Evolutionary conservation across 2,888 invertebrate genomes (phyloP), one percentile per base, ranked within the genome.

Genomic region (Drosophila acutilabella): DNA sequence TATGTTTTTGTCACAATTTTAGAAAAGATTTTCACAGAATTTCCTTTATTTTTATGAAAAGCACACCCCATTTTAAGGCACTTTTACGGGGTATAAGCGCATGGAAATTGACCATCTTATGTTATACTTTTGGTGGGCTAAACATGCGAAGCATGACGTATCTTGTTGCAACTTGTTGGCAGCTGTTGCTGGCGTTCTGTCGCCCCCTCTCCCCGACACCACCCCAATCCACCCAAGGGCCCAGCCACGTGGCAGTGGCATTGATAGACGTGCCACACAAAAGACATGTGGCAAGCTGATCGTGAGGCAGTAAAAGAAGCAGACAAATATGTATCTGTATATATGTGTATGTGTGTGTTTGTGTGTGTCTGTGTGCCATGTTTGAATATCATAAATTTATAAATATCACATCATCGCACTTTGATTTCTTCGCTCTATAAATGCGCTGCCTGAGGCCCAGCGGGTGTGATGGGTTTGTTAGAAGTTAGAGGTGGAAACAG

Each of bases 341-440:
- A 30, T 30, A 30, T 30, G 2, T 8, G 8, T 30, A 1, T 30
- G 8, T 30, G 30, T 23, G 23, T 23, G 23, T 6, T 5, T 23
- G 6, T 30, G 30, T 8, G 30, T 30, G 13, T 13, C 2, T 18
- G 20, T 20, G n/a, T 23, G 30, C 14, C 16, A 16, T 56, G 60
- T 65, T 66, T 80, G 60, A 74, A 74, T 73, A 82, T 75, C 71
- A 83, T 75, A 80, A 83, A 74, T 83, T 74, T 82, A 81, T 81
- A 87, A 82, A 82, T 86, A 82, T 67, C 73, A 75, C 73, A 75
- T 62, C 53, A 65, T 33, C 36, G 18, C 45, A 40, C 33, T 48
- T 67, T 64, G 47, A 47, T 66, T 60, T 45, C 65, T 56, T 47
- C 61, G 50, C 48, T 38, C 52, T 50, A 44, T 45, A 44, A 18